phyloP scores from a whole-genome alignment of 92 coral and sea anemone species.

The Phenganax stokvisi region DNA sequence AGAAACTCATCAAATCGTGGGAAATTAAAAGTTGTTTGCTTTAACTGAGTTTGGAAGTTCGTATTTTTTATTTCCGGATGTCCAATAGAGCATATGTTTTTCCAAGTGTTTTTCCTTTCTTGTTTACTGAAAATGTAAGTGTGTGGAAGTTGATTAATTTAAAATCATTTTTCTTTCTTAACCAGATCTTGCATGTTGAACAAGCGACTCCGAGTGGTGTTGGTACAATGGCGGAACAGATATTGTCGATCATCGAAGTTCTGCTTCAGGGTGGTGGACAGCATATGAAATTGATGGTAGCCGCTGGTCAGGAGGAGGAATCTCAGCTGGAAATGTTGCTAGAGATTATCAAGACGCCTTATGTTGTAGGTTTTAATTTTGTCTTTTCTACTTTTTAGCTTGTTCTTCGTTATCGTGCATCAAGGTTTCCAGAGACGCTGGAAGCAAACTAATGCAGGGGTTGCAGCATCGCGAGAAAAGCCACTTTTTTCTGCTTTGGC shows the following conservation, averaged over 20 bases:
- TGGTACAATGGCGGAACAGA: constrained; percentile 95
- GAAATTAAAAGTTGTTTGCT: too few relatives aligned
- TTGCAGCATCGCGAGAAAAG: too few relatives aligned
- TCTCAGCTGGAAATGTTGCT: constrained; percentile 93
- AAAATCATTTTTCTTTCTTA: background rate
- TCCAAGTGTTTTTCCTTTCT: background rate
- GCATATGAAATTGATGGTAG: constrained; percentile 64
- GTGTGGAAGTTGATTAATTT: background rate
- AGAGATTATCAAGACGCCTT: constrained; percentile 88
- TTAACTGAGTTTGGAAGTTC: too few relatives aligned
- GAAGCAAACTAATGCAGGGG: too few relatives aligned
- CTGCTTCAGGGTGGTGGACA: constrained; percentile 82
- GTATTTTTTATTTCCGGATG: too few relatives aligned
- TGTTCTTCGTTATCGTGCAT: too few relatives aligned
- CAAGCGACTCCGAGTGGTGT: constrained; percentile 84
- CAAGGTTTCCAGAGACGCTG: too few relatives aligned
- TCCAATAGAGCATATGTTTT: too few relatives aligned
- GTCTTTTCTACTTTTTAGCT: background rate
- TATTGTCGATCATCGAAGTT: constrained; percentile 84
- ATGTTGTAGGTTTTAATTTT: constrained; percentile 61
- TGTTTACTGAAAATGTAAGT: background rate
- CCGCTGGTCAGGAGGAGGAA: constrained; percentile 75
- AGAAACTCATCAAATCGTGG: too few relatives aligned
- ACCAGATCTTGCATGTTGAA: constrained; percentile 81
- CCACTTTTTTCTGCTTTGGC: too few relatives aligned